Evolutionary conservation across 2,797 vertebrate species (phyloP).

Genomic region (Xenops minutus): DNA sequence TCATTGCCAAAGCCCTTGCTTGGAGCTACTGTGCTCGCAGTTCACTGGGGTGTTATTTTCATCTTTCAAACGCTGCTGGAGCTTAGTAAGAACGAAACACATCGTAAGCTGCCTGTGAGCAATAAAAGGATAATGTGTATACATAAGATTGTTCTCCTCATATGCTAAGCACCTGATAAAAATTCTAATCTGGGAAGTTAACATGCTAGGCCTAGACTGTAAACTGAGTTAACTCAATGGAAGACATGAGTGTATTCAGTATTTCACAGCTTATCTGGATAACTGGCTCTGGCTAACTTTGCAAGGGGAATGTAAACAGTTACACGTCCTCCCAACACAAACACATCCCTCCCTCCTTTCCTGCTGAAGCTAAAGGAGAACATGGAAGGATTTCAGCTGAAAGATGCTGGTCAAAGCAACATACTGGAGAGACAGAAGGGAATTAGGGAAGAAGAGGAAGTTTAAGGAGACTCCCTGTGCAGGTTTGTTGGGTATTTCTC

Average conservation of each 20-base stretch:
- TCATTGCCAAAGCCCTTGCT: not conserved
- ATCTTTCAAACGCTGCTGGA: not conserved
- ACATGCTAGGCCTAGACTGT: not conserved
- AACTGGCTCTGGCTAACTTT: not conserved
- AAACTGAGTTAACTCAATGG: not conserved
- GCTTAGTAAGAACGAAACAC: not conserved
- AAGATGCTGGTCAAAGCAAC: not conserved
- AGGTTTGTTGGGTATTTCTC: not conserved
- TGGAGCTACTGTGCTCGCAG: not conserved
- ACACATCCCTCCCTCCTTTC: not conserved
- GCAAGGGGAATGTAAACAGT: constrained; percentile 31
- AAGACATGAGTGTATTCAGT: not conserved
- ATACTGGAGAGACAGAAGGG: not conserved
- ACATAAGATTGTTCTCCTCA: not conserved
- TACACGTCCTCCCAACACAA: not conserved
- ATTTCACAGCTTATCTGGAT: constrained; percentile 24
- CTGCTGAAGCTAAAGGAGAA: not conserved
- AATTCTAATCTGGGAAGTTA: not conserved
- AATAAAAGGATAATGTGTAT: constrained; percentile 8
- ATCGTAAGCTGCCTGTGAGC: not conserved
- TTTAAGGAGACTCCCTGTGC: not conserved
- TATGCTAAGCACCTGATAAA: constrained; percentile 30
- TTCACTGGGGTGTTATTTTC: not conserved
- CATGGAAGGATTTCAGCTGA: not conserved
- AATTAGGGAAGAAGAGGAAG: not conserved